Conservation (phyloP, 1,140 invertebrate genomes). For the Rhopalosiphum maidis region DNA sequence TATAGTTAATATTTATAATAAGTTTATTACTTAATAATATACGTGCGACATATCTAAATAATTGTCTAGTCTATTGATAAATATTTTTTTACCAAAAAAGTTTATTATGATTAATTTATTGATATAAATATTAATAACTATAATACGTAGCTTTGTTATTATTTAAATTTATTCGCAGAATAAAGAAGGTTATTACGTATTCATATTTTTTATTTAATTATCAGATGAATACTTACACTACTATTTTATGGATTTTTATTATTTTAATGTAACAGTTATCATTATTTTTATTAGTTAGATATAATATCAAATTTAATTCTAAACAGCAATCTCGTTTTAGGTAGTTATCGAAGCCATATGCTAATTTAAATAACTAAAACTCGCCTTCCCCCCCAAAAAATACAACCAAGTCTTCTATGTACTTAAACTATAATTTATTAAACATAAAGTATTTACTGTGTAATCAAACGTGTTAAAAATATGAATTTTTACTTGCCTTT, state of each 20-base stretch:
- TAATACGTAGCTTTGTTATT: background rate
- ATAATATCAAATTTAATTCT: background rate
- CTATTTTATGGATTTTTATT: background rate
- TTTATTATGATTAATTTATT: background rate
- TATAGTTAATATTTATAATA: background rate
- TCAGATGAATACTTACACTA: background rate
- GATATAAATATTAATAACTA: background rate
- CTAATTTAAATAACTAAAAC: background rate
- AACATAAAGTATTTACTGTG: background rate
- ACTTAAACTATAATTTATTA: background rate
- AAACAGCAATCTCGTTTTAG: background rate
- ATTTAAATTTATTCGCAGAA: background rate
- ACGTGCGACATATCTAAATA: background rate
- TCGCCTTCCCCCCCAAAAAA: background rate
- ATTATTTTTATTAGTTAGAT: background rate
- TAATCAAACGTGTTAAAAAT: background rate
- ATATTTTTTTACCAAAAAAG: background rate
- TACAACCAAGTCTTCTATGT: background rate
- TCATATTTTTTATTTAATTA: constrained; percentile 2
- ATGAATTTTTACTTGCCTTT: constrained; percentile 27
- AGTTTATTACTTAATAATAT: background rate
- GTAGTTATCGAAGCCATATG: background rate
- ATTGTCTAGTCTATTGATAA: background rate
- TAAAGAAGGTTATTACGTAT: background rate
- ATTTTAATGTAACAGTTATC: background rate